Evolutionary conservation across 2,113 vertebrate species (phyloP).

Genomic region (Ciconia stormi): DNA sequence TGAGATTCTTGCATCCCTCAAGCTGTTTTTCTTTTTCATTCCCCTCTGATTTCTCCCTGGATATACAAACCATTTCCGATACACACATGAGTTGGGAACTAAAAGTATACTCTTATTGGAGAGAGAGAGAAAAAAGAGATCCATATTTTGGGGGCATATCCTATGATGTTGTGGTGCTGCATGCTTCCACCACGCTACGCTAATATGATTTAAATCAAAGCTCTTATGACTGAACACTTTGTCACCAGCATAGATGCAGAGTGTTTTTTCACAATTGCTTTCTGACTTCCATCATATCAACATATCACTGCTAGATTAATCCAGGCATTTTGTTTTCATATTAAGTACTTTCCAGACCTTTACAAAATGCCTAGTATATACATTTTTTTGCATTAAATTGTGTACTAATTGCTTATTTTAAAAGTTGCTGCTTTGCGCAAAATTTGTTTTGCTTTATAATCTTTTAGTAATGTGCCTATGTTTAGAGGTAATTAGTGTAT

Average conservation of each 20-base stretch:
- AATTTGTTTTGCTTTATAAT: slow-evolving; percentile 43
- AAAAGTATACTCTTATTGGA: not conserved
- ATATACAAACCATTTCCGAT: slow-evolving; percentile 41
- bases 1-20: slow-evolving; percentile 61
- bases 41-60: slow-evolving; percentile 56
- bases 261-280: slow-evolving; percentile 48
- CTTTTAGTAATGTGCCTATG: slow-evolving; percentile 21
- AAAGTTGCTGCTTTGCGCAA: slow-evolving; percentile 1
- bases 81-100: not conserved
- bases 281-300: not conserved
- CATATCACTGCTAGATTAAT: not conserved
- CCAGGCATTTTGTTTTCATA: slow-evolving; percentile 50
- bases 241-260: slow-evolving; percentile 5
- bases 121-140: not conserved
- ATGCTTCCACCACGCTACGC: slow-evolving; percentile 15
- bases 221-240: slow-evolving; percentile 43
- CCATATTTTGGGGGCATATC: not conserved
- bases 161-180: slow-evolving; percentile 51
- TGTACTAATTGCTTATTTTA: slow-evolving; percentile 31
- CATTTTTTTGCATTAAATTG: not conserved
- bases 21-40: slow-evolving; percentile 58
- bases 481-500: slow-evolving; percentile 40
- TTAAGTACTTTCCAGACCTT: not conserved
- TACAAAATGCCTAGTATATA: slow-evolving; percentile 28
- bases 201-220: slow-evolving; percentile 43